Conservation (phyloP, 2,797 vertebrate genomes). For the Perodicticus potto region DNA sequence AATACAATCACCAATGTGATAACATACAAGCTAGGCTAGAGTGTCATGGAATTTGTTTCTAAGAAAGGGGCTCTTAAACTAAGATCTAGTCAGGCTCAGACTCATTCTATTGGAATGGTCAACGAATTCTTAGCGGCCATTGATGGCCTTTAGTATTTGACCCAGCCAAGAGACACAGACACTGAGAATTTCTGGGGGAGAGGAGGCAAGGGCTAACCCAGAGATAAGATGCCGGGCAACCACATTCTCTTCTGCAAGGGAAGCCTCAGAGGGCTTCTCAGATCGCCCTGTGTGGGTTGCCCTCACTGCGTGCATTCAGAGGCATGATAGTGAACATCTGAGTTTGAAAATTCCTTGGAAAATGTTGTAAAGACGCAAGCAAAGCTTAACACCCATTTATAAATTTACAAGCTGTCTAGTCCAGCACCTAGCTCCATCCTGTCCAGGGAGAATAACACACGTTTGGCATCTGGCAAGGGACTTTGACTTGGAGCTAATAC, state of each 20-base stretch:
- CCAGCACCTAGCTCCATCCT: background rate
- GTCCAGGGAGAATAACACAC: background rate
- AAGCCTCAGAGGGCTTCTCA: background rate
- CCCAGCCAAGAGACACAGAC: background rate
- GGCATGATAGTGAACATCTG: background rate
- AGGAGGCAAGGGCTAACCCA: background rate
- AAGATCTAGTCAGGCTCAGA: slow-evolving; percentile 29
- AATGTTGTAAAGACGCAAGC: background rate
- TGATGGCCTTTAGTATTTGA: background rate
- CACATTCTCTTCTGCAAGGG: background rate
- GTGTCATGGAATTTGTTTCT: slow-evolving; percentile 29
- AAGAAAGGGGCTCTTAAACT: slow-evolving; percentile 23
- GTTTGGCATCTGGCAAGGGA: slow-evolving; percentile 35
- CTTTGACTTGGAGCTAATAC: slow-evolving; percentile 43
- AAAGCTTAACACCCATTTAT: background rate
- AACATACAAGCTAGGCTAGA: background rate
- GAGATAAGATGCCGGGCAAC: background rate
- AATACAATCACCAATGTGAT: background rate
- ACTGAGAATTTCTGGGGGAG: background rate
- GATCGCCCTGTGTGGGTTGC: background rate
- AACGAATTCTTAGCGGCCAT: slow-evolving; percentile 10
- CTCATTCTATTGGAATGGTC: background rate
- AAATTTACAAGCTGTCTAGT: background rate
- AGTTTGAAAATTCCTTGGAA: slow-evolving; percentile 50
- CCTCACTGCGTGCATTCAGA: background rate